Conservation (phyloP, 2,113 vertebrate genomes). For the Alectura lathami region DNA sequence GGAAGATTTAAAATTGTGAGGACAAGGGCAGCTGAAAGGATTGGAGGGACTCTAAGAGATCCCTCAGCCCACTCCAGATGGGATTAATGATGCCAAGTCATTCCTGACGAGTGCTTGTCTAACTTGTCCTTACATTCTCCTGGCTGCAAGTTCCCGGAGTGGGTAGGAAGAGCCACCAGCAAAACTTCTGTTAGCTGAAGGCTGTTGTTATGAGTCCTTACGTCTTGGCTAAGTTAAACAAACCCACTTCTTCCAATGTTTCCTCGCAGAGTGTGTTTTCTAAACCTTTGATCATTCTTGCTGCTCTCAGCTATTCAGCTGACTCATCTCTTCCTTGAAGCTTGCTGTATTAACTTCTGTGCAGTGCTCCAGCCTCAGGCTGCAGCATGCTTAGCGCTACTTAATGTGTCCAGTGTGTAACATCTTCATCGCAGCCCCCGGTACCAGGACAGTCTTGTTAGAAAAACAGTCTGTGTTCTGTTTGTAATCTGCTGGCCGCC, state of each 20-base stretch:
- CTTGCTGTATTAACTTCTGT: background rate
- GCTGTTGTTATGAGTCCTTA: background rate
- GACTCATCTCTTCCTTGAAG: background rate
- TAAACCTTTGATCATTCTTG: background rate
- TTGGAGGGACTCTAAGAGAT: background rate
- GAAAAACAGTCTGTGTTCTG: background rate
- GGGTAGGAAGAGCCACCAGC: background rate
- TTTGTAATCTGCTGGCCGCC: background rate
- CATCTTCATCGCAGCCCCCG: background rate
- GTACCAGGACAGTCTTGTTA: background rate
- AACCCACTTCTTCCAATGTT: background rate
- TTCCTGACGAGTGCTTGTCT: background rate
- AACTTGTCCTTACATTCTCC: background rate
- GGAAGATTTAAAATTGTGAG: background rate
- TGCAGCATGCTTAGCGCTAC: background rate
- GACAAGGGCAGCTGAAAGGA: background rate
- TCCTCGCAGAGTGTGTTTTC: background rate
- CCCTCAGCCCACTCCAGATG: background rate
- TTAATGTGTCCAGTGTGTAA: background rate
- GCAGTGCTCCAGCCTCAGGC: background rate
- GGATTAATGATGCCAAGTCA: background rate
- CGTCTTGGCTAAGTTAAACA: background rate
- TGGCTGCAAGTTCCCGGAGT: background rate
- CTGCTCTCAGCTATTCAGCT: background rate
- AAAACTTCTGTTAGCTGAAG: background rate